phyloP scores from a whole-genome alignment of 2,797 vertebrate species.

The Chaenodraco wilsoni region DNA sequence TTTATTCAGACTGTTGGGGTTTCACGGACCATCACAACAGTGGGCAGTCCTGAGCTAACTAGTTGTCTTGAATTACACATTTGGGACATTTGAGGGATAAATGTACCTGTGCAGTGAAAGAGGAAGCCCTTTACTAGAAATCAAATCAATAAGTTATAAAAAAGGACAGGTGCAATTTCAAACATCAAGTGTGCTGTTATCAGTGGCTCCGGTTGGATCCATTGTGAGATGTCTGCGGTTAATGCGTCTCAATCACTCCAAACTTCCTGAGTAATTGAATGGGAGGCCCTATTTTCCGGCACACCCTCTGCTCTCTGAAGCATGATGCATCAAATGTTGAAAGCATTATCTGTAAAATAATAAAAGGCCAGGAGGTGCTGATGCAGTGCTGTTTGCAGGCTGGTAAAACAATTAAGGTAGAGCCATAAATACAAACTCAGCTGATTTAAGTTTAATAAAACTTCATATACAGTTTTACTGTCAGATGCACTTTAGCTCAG shows the following conservation, averaged over 20 bases:
- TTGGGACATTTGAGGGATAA: slow-evolving; percentile 22
- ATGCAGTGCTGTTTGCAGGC: slow-evolving; percentile 71
- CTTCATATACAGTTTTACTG: slow-evolving; percentile 57
- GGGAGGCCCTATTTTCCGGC: slow-evolving; percentile 61
- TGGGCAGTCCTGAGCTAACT: too few relatives aligned
- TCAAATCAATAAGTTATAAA: slow-evolving; percentile 75
- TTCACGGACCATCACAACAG: too few relatives aligned
- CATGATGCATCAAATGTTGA: slow-evolving; percentile 68
- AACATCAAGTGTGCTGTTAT: slow-evolving; percentile 53
- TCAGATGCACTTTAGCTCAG: slow-evolving; percentile 51
- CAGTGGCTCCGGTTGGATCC: slow-evolving; percentile 79
- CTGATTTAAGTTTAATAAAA: slow-evolving; percentile 72
- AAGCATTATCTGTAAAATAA: slow-evolving; percentile 71
- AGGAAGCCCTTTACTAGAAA: slow-evolving; percentile 41
- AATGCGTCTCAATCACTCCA: slow-evolving; percentile 82
- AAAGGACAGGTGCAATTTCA: slow-evolving; percentile 59
- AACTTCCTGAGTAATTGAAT: slow-evolving; percentile 75
- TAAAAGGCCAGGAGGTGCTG: slow-evolving; percentile 70
- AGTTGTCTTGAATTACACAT: background rate
- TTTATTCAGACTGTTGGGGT: too few relatives aligned
- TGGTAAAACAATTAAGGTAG: slow-evolving; percentile 72
- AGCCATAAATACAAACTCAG: slow-evolving; percentile 73
- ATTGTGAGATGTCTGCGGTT: slow-evolving; percentile 78
- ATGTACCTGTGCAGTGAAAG: slow-evolving; percentile 5
- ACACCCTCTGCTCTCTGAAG: slow-evolving; percentile 50